Conservation (phyloP, 2,888 invertebrate species). For the Netelia fuscicornis region DNA sequence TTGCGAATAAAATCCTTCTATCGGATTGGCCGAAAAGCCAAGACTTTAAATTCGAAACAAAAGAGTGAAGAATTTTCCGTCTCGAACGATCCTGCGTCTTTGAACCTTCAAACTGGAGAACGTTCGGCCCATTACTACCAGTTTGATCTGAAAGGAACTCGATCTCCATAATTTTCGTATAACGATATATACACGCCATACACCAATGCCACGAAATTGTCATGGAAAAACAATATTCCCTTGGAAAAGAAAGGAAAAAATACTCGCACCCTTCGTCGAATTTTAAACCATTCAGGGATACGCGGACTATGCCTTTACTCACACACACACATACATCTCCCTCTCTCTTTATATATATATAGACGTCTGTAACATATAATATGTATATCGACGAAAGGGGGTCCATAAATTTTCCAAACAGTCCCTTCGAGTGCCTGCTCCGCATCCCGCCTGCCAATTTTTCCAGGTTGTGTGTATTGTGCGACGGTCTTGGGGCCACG, state of each 20-base stretch:
- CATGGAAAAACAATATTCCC: constrained; percentile 35
- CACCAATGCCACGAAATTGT: constrained; percentile 7
- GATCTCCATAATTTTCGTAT: constrained; percentile 10
- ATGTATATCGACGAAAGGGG: constrained; percentile 30
- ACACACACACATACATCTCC: neutral
- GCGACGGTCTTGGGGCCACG: constrained; percentile 50
- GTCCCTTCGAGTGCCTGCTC: constrained; percentile 60
- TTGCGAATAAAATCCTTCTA: too few relatives aligned
- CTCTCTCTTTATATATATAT: neutral
- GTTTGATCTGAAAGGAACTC: neutral
- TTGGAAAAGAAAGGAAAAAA: constrained; percentile 24
- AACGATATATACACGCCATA: constrained; percentile 15
- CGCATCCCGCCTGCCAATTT: constrained; percentile 60
- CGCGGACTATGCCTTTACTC: neutral
- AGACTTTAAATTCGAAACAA: too few relatives aligned
- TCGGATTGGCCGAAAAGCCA: too few relatives aligned
- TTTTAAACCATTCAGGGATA: constrained; percentile 50
- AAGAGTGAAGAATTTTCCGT: too few relatives aligned
- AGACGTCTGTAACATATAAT: constrained; percentile 26
- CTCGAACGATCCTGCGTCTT: too few relatives aligned
- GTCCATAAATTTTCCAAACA: constrained; percentile 68
- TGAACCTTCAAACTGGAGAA: too few relatives aligned
- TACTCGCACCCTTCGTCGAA: constrained; percentile 32
- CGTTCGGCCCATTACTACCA: too few relatives aligned
- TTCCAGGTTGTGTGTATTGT: constrained; percentile 60